Evolutionary conservation across 2,888 invertebrate genomes (phyloP), one percentile per base, ranked within the genome.

Genomic region (Trichogramma evanescens): DNA sequence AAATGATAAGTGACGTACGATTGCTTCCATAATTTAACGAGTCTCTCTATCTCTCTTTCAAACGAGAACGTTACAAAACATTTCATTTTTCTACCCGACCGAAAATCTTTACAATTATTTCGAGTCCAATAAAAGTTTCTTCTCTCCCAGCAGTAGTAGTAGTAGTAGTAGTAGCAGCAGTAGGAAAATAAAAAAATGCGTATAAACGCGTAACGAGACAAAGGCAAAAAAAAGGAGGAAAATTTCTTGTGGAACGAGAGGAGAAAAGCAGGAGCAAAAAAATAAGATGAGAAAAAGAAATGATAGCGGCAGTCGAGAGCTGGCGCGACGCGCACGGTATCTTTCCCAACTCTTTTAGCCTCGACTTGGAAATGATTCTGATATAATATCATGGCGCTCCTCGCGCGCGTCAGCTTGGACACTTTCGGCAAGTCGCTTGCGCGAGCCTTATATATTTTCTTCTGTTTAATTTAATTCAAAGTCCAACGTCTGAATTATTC

Each of bases 391-490:
- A 26, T 26, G 26, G 26, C 26, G 26, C 26, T 26, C 26, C 26
- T 26, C 50, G 44, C 26, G 40, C 50, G 62, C 62, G 62, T 59
- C 62, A 62, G 62, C 62, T 62, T 62, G 59, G 59, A 55, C 56
- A 58, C 6, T 57, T 5, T 1, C 61, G 49, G 26, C 26, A 26
- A 26, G 26, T 26, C 26, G 1, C 26, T 26, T 26, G 26, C 26
- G 26, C 26, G 26, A 26, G 26, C 3, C 26, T 26, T 26, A 26
- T 38, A 40, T 54, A 62, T 59, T 62, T 62, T 62, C 62, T 56
- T 59, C 56, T 59, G 54, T 59, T 62, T 62, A 62, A 62, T 59
- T 59, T 62, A 59, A 62, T 59, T 54, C 56, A 38, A 39, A 8
- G 10, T 46, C 42, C 52, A 44, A 46, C n/a, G 45, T 26, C 40